These are phyloP conservation scores for Penelope pileata DNA, from an alignment of 2,113 vertebrate species.

Conservation along the genomic window DNA sequence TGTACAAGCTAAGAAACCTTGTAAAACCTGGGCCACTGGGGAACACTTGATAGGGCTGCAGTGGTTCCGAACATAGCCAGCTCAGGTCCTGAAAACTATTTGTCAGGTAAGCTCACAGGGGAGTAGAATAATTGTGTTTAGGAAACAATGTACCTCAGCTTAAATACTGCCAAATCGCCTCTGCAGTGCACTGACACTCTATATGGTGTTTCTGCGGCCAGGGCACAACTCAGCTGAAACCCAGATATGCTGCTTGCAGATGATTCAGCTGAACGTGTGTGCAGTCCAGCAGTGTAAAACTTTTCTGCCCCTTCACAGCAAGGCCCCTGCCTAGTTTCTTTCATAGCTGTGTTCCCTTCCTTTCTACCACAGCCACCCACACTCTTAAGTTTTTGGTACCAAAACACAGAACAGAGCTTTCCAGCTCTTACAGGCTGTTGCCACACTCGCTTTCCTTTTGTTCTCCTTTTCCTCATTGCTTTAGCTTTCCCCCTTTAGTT, in stretches of 20 bases:
- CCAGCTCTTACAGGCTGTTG: not conserved
- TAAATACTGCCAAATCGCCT: rapidly evolving
- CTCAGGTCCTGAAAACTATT: not conserved
- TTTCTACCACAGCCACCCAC: not conserved
- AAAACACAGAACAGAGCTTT: not conserved
- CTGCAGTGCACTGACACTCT: not conserved
- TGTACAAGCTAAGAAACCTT: not conserved
- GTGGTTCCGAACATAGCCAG: not conserved
- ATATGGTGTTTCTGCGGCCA: not conserved
- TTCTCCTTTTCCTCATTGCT: not conserved
- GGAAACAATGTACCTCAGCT: not conserved
- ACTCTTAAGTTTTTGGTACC: not conserved
- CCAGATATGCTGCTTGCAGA: not conserved
- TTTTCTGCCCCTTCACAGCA: not conserved
- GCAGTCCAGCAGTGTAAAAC: not conserved
- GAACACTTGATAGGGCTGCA: not conserved
- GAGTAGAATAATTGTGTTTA: not conserved
- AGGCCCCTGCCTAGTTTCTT: not conserved
- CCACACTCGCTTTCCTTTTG: not conserved
- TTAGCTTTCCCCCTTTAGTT: not conserved
- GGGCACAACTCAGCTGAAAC: not conserved
- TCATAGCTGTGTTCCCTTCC: rapidly evolving
- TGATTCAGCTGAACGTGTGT: not conserved
- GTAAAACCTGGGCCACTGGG: not conserved
- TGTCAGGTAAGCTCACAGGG: not conserved